phyloP scores from a whole-genome alignment of 2,888 invertebrate species.

The Rosalia funebris region DNA sequence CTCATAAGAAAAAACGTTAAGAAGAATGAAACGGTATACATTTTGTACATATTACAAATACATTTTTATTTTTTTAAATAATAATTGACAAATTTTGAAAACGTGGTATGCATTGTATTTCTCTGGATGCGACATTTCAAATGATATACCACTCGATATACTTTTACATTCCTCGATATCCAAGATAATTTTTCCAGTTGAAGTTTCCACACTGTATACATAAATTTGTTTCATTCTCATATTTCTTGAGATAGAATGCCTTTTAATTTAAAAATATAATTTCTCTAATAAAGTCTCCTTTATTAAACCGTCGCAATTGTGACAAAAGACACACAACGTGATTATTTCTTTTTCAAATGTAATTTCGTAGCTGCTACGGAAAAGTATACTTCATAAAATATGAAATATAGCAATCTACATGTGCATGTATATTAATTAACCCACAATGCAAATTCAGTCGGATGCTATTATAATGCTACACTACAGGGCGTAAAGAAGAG shows the following conservation, averaged over 20 bases:
- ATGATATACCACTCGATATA: too few species aligned
- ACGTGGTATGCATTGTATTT: too few species aligned
- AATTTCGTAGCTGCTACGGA: slow-evolving; percentile 3
- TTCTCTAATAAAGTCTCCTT: neutral
- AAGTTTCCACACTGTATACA: neutral
- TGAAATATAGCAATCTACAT: slow-evolving; percentile 45
- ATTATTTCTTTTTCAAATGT: neutral
- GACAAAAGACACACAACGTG: neutral
- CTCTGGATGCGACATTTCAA: too few species aligned
- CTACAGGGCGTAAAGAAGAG: slow-evolving; percentile 48
- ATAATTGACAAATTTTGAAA: too few species aligned
- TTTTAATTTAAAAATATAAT: neutral
- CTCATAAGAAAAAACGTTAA: too few species aligned
- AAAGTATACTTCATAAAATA: slow-evolving; percentile 34
- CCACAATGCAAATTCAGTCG: slow-evolving; percentile 57
- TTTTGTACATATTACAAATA: too few species aligned
- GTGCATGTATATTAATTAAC: slow-evolving; percentile 57
- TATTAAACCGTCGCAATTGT: neutral
- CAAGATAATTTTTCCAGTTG: too few species aligned
- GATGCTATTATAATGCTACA: slow-evolving; percentile 56
- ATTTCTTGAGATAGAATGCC: neutral
- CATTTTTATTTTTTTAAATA: too few species aligned
- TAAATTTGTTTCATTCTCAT: neutral
- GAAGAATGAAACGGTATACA: too few species aligned
- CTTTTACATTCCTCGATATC: too few species aligned